Conservation (phyloP, 2,113 vertebrate species). For the Stercorarius parasiticus region DNA sequence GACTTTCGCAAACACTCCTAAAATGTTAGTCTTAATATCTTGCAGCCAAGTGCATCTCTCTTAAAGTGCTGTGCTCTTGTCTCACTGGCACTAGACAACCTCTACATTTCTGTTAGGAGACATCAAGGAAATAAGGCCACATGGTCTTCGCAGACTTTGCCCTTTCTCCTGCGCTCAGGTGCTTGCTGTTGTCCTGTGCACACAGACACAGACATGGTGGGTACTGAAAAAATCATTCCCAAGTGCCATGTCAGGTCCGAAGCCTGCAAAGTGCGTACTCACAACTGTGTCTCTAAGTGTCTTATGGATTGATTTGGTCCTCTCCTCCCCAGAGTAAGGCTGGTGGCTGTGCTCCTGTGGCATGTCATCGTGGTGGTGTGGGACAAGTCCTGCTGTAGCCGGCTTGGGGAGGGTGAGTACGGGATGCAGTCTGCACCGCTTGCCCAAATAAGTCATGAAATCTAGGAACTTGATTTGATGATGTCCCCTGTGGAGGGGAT, state of each 20-base stretch:
- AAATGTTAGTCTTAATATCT: not conserved
- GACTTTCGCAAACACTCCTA: not conserved
- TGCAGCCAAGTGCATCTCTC: not conserved
- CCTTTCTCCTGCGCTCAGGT: not conserved
- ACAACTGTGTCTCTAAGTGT: not conserved
- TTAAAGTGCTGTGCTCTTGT: not conserved
- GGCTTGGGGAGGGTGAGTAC: not conserved
- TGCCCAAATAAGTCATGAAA: constrained; percentile 37
- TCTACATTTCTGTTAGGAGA: not conserved
- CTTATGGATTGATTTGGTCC: not conserved
- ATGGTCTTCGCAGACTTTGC: not conserved
- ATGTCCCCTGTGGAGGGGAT: not conserved
- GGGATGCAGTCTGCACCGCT: not conserved
- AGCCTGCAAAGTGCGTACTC: not conserved
- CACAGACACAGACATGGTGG: not conserved
- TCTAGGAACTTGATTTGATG: not conserved
- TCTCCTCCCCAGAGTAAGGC: not conserved
- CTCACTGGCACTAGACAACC: not conserved
- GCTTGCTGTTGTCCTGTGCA: not conserved
- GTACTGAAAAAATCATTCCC: not conserved
- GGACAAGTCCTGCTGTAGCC: not conserved
- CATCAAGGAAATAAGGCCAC: not conserved
- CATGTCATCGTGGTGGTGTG: rapidly evolving
- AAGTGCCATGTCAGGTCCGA: not conserved
- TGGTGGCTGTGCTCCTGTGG: not conserved